Evolutionary conservation across 2,888 invertebrate species (phyloP).

Genomic region (Hyalella azteca): DNA sequence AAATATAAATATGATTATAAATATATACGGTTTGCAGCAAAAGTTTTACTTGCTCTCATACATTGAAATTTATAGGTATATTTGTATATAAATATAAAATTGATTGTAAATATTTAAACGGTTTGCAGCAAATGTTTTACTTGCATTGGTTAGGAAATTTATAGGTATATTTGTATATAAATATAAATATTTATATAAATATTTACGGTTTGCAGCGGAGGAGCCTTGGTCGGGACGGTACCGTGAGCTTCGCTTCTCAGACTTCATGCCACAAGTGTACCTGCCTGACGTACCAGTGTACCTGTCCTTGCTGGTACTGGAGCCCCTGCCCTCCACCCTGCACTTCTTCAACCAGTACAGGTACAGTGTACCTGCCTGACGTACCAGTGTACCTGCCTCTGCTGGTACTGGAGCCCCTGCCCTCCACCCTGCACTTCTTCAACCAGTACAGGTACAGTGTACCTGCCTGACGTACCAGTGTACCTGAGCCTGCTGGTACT

Average conservation of each 20-base stretch:
- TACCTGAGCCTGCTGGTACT: slow-evolving; percentile 43
- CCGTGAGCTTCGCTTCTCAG: slow-evolving; percentile 33
- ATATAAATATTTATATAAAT: too few relatives aligned
- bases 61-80: too few relatives aligned
- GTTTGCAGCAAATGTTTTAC: too few relatives aligned
- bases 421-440: slow-evolving; percentile 44
- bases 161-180: too few relatives aligned
- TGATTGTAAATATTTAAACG: too few relatives aligned
- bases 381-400: slow-evolving; percentile 41
- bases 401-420: slow-evolving; percentile 40
- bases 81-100: too few relatives aligned
- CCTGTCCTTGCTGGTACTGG: slow-evolving; percentile 42
- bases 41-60: too few relatives aligned
- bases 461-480: slow-evolving; percentile 38
- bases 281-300: slow-evolving; percentile 37
- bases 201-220: background rate
- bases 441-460: slow-evolving; percentile 43
- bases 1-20: too few relatives aligned
- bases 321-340: slow-evolving; percentile 45
- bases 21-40: too few relatives aligned
- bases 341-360: slow-evolving; percentile 50
- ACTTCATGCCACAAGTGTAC: slow-evolving; percentile 51
- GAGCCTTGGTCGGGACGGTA: slow-evolving; percentile 42
- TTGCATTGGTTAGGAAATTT: too few relatives aligned
- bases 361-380: slow-evolving; percentile 46